Evolutionary conservation across 2,113 vertebrate genomes (phyloP), one percentile per base, ranked within the genome.

Genomic region (Pseudolaguvia tuberculata): DNA sequence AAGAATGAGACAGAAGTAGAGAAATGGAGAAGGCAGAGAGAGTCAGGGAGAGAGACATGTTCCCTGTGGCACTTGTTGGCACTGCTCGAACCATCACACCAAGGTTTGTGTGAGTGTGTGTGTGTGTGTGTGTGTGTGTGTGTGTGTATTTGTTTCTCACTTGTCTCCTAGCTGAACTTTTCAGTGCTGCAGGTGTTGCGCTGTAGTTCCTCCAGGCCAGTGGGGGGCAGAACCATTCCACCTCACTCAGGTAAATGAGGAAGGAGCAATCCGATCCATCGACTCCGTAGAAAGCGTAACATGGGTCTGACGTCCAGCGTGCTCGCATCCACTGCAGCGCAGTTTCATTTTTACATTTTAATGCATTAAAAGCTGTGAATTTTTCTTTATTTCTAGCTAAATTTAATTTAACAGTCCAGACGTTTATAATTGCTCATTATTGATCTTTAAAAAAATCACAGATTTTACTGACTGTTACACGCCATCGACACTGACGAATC

Each of bases 251-350:
- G 90, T 99, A 99, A 86, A 94, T 81, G 72, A 99, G 93, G 85
- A 98, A 98, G 0, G 97, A 98, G 83, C 97, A 99, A 79, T 98
- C 97, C 0, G 96, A 98, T 80, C 97, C 97, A 0, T 99, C 96
- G 77, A 99, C 97, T 0, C 97, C 96, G 0, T 98, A 98, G 77
- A 95, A 98, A 4, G 95, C 92, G 0, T 99, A 99, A 87, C 97
- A 99, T 12, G 97, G 97, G 88, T 99, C 97, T 0, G 96, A 98
- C 9, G 95, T 98, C 97, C 97, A 99, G 68, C 95, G 92, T 35
- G 93, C 92, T 2, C 94, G 92, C 97, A 99, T 99, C 97, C 97
- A 99, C 97, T 99, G 88, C 2, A 25, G 82, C 53, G 39, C 73
- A n/a, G n/a, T n/a, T n/a, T n/a, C n/a, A n/a, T n/a, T n/a, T n/a